These are phyloP conservation scores for Anolis carolinensis DNA, from an alignment of 2,113 vertebrate genomes.

Conservation along the genomic window DNA sequence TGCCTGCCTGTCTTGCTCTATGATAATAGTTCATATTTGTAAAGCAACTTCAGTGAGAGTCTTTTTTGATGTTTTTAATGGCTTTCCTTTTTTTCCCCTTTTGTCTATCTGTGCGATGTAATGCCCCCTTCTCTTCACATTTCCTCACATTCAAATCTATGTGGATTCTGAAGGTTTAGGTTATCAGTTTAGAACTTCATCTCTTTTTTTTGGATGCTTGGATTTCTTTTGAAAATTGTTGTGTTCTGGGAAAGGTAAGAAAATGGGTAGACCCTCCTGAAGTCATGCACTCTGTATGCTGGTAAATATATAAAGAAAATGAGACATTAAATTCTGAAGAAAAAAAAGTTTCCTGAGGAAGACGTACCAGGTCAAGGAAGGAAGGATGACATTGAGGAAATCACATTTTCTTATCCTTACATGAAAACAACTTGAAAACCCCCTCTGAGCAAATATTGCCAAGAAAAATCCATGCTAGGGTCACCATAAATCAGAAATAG, in stretches of 20 bases:
- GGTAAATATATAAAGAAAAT: too few species aligned
- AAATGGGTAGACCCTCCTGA: not conserved
- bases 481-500: too few species aligned
- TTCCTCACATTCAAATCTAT: not conserved
- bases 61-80: not conserved
- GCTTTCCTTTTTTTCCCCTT: accelerated
- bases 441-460: too few species aligned
- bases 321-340: too few species aligned
- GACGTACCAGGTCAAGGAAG: too few species aligned
- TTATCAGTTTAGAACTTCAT: conserved; percentile 22
- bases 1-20: conserved; percentile 21
- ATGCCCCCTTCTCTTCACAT: conserved; percentile 8
- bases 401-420: too few species aligned
- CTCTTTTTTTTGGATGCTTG: not conserved
- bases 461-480: too few species aligned
- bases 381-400: too few species aligned
- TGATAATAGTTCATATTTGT: conserved; percentile 27
- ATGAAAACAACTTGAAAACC: too few species aligned
- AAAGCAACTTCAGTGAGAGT: not conserved
- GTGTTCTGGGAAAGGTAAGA: not conserved
- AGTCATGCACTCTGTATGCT: too few species aligned
- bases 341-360: too few species aligned
- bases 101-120: not conserved
- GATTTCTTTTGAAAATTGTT: conserved; percentile 16
- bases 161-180: conserved; percentile 1